Percentiles rank a stretch among this genome's conserved stretches.
These are phyloP conservation scores for Aptenodytes forsteri DNA, from an alignment of 2,113 vertebrate genomes.

Conservation along the genomic window DNA sequence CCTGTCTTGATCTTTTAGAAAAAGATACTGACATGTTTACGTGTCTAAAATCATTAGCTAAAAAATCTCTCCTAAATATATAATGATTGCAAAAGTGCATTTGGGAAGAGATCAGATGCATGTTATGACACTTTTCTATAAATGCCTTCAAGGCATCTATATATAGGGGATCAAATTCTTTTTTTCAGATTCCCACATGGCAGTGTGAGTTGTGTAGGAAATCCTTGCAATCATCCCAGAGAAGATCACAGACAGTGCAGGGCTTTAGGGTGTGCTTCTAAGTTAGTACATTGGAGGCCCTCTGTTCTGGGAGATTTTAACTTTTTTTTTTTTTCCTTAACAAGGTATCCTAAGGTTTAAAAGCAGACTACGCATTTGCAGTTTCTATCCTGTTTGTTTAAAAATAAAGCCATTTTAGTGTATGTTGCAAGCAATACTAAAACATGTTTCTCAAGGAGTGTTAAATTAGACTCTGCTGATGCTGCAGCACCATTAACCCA, in stretches of 20 bases:
- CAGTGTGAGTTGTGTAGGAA: not conserved
- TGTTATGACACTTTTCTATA: not conserved
- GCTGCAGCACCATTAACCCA: not conserved
- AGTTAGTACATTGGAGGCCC: not conserved
- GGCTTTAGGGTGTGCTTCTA: not conserved
- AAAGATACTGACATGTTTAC: not conserved
- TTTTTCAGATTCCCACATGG: not conserved
- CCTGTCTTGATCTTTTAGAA: not conserved
- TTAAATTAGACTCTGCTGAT: not conserved
- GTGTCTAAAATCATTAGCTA: not conserved
- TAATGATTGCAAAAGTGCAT: not conserved
- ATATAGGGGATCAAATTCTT: not conserved
- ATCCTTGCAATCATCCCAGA: not conserved
- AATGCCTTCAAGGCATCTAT: constrained; percentile 4
- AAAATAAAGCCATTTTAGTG: not conserved
- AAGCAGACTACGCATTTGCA: not conserved
- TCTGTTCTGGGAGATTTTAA: not conserved
- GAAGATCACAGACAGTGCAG: not conserved
- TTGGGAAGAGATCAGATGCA: not conserved
- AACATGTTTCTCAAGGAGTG: not conserved
- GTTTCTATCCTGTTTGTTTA: not conserved
- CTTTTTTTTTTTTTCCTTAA: not conserved
- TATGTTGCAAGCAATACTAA: not conserved
- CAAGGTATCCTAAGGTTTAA: not conserved
- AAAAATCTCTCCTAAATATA: not conserved